Base-by-base conservation (phyloP, 1,140 invertebrate genomes). In the Macrotrachela quadricornifera region DNA sequence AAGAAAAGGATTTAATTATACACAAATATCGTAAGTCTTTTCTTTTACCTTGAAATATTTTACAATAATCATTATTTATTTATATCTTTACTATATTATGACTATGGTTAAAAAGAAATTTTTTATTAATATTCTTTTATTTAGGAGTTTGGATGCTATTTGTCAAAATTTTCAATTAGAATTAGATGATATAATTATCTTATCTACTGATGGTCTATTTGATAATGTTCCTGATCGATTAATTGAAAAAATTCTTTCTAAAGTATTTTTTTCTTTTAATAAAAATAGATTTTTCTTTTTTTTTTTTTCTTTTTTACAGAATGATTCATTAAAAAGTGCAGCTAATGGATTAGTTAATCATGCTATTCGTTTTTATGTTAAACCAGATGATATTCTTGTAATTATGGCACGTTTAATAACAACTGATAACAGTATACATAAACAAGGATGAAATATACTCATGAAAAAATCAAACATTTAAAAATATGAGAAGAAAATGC, bases 21-120 rank as follows among this genome's bases (percentile, higher is more conserved):
- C 49, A 1, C 21, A 50, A 2, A 50, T 50, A 37, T 11, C 36
- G 39, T 41, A 41, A 41, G 11, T 41, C 3, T 13, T n/a, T 11
- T 41, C 10, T 41, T 41, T 41, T n/a, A 3, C n/a, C 11, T 41
- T 41, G 11, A 11, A 41, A 3, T 41, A 13, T 13, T 11, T 6
- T 90, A 95, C 69, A 92, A 92, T 67, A 95, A 95, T 67, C 95
- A 95, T 71, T 92, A 90, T 37, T 90, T 90, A 9, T 96, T 88
- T 73, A 88, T 95, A 71, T 74, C 95, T 47, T 85, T 85, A 37
- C 71, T 92, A 57, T 83, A 86, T 46, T 88, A 88, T 18, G 84
- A 87, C 4, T 80, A 80, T 44, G 81, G 85, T 58, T 79, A 80
- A 57, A 77, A 77, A 16, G 77, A 79, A 59, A 84, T 87, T 37